A percentile compares a stretch with the other conserved stretches of the same genome.
These are phyloP conservation scores for Drosophila longiperda DNA, from an alignment of 2,888 invertebrate species.

Conservation along the genomic window DNA sequence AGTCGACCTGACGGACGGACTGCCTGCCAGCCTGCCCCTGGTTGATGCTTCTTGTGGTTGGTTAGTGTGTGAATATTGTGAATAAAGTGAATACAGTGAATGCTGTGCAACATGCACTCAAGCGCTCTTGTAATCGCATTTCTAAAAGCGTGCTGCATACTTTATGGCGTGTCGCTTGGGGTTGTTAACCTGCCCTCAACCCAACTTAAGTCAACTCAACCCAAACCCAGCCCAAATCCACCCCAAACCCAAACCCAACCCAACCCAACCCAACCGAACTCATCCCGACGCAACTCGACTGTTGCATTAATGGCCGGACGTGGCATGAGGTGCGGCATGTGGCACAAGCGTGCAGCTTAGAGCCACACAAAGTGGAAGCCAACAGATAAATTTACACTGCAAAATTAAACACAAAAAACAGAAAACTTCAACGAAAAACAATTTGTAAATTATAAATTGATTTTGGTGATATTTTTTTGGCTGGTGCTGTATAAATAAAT, in stretches of 20 bases:
- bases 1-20: neutral
- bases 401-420: neutral
- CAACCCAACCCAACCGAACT: constrained; percentile 12
- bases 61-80: constrained; percentile 30
- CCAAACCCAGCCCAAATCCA: constrained; percentile 1
- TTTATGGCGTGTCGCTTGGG: constrained; percentile 55
- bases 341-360: neutral
- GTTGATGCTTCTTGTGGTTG: constrained; percentile 14
- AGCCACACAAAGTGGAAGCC: constrained; percentile 7
- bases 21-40: neutral
- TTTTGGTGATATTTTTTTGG: neutral
- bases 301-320: constrained; percentile 48
- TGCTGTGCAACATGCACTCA: constrained; percentile 63
- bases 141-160: constrained; percentile 70
- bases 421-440: neutral
- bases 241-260: constrained; percentile 7
- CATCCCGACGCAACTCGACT: constrained; percentile 23
- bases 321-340: constrained; percentile 3
- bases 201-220: constrained; percentile 12
- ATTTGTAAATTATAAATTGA: neutral
- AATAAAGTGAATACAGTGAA: constrained; percentile 48
- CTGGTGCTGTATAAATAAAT: neutral
- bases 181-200: constrained; percentile 66
- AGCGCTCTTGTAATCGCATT: constrained; percentile 72
- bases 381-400: neutral